These are phyloP conservation scores for Cotesia chilonis DNA, from an alignment of 1,140 invertebrate genomes.

Conservation along the genomic window DNA sequence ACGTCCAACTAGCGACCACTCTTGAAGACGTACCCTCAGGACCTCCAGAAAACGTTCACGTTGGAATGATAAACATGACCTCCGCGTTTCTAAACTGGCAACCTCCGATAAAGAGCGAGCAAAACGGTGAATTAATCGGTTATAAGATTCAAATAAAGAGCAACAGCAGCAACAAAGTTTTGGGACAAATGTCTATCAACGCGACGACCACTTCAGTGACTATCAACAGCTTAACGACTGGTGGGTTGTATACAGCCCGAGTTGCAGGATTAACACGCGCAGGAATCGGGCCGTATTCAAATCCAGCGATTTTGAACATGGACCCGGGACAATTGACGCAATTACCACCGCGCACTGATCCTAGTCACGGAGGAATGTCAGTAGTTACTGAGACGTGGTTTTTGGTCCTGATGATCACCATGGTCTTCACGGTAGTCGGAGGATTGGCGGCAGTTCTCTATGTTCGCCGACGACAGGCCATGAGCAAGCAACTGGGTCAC, in stretches of 20 bases:
- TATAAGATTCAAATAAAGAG: conserved; percentile 80
- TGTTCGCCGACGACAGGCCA: conserved; percentile 70
- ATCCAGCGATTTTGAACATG: conserved; percentile 70
- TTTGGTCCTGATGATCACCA: conserved; percentile 74
- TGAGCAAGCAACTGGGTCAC: conserved; percentile 72
- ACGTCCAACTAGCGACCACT: conserved; percentile 75
- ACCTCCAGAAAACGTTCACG: conserved; percentile 82
- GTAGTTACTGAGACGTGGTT: conserved; percentile 80
- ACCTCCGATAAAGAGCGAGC: conserved; percentile 78
- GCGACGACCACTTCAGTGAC: conserved; percentile 76
- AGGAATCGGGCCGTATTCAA: conserved; percentile 76
- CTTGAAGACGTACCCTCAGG: conserved; percentile 77
- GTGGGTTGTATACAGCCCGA: conserved; percentile 76
- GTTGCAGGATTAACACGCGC: conserved; percentile 77
- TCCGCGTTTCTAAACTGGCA: conserved; percentile 83
- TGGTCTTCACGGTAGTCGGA: conserved; percentile 73
- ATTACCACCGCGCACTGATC: conserved; percentile 67
- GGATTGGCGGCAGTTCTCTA: conserved; percentile 73
- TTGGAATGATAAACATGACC: conserved; percentile 84
- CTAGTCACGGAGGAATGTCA: conserved; percentile 61
- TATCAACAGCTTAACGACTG: conserved; percentile 77
- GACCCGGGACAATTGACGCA: conserved; percentile 68
- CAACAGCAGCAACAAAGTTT: conserved; percentile 70
- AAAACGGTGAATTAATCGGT: conserved; percentile 83
- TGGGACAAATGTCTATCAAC: conserved; percentile 78